Percentiles rank a stretch among this genome's conserved stretches.
These are phyloP conservation scores for Serripes groenlandicus DNA, from an alignment of 2,888 invertebrate genomes.

Conservation along the genomic window DNA sequence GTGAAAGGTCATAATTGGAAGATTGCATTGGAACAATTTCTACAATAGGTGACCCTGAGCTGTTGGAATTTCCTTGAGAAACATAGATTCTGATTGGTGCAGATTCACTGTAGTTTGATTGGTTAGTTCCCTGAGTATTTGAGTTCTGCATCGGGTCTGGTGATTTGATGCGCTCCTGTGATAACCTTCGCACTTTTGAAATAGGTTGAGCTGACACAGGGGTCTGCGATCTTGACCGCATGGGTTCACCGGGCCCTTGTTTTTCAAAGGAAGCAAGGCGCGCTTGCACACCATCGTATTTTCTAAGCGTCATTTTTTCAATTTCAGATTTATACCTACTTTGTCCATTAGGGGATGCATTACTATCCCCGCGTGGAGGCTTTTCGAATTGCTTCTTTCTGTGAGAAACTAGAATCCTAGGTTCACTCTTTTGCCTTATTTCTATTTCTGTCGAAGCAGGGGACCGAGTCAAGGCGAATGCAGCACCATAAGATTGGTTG, in stretches of 20 bases:
- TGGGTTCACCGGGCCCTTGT: conserved; percentile 62
- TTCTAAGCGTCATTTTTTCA: conserved; percentile 85
- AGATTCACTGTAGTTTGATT: conserved; percentile 60
- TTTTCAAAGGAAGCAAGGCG: conserved; percentile 85
- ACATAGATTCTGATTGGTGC: conserved; percentile 78
- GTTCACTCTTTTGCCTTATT: conserved; percentile 69
- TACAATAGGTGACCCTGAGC: conserved; percentile 74
- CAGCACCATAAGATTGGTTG: conserved; percentile 74
- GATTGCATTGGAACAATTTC: conserved; percentile 75
- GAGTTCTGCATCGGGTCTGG: conserved; percentile 52
- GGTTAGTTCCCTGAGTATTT: conserved; percentile 63
- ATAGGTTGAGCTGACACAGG: conserved; percentile 65
- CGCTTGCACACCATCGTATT: conserved; percentile 83
- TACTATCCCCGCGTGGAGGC: conserved; percentile 70
- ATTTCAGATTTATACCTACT: conserved; percentile 79
- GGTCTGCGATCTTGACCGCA: conserved; percentile 62
- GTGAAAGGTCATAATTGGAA: conserved; percentile 40
- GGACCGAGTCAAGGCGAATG: conserved; percentile 79
- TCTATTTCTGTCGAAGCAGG: conserved; percentile 76
- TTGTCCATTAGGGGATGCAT: conserved; percentile 35
- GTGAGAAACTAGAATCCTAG: conserved; percentile 75
- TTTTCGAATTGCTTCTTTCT: conserved; percentile 81
- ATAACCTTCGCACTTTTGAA: conserved; percentile 67
- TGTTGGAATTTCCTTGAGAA: conserved; percentile 74
- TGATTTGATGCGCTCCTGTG: conserved; percentile 64